Evolutionary conservation across 2,888 invertebrate genomes (phyloP).

Genomic region (Aporophyla lueneburgensis): DNA sequence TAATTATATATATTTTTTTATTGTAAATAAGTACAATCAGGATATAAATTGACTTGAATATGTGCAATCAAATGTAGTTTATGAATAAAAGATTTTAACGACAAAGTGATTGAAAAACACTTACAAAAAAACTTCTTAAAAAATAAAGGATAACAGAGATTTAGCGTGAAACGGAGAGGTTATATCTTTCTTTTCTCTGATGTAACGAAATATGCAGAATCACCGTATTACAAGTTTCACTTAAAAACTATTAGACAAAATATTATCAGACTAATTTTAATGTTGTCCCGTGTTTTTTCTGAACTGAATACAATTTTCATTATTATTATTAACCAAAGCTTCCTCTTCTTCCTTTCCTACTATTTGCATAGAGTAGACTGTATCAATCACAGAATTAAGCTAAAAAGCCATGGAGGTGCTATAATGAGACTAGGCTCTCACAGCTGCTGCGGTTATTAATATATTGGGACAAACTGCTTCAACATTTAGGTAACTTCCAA

Average conservation of each 20-base stretch:
- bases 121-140: too few relatives aligned
- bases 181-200: too few relatives aligned
- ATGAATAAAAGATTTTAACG: conserved; percentile 36
- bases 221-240: too few relatives aligned
- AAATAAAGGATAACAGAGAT: too few relatives aligned
- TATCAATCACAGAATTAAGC: neutral
- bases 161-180: too few relatives aligned
- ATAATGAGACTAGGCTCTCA: conserved; percentile 7
- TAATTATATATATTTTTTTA: conserved; percentile 33
- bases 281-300: too few relatives aligned
- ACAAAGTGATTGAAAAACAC: neutral
- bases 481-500: conserved; percentile 17
- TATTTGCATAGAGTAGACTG: neutral
- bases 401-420: neutral
- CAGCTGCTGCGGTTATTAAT: conserved; percentile 40
- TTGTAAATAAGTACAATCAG: conserved; percentile 32
- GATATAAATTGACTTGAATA: conserved; percentile 33
- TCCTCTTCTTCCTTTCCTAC: neutral
- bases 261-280: too few relatives aligned
- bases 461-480: conserved; percentile 57
- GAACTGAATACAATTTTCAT: too few relatives aligned
- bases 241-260: too few relatives aligned
- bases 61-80: conserved; percentile 28
- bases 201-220: too few relatives aligned
- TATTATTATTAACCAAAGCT: neutral